Base-by-base conservation (phyloP, 2,888 invertebrate genomes). In the Euzophera pinguis region DNA sequence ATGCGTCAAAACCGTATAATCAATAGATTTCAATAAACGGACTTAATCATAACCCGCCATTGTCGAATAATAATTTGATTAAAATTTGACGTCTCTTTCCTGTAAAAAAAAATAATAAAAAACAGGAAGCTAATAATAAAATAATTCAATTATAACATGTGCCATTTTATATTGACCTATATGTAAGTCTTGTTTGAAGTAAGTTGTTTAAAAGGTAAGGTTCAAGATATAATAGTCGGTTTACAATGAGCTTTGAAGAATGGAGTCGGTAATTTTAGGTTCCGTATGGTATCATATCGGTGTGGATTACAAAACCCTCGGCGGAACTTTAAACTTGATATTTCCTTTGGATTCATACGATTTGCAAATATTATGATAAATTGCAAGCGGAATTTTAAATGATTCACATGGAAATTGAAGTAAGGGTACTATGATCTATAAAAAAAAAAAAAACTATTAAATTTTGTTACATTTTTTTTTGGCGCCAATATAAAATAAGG, bases 301-400 rank as follows among this genome's bases (percentile, higher is more conserved):
- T 84, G 73, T 83, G 62, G 65, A 71, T 83, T 81, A 75, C 82
- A 61, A 35, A 50, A 56, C 53, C 62, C 59, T 54, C 73, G 73
- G 68, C 75, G 79, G 78, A 79, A 78, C 83, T 74, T 71, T 65
- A 67, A 79, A 83, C 72, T 73, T 75, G 81, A 84, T 84, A 84
- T 77, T 84, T 84, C 84, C 83, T 79, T 60, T 73, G 50, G 47
- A 12, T 53, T 54, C 29, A n/a, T 29, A 10, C 5, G 34, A 47
- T 3, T 47, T 34, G 35, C 47, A 8, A 43, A 43, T 29, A 14
- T 43, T 41, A 14, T 38, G 38, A 13, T 13, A 12, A 32, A 4
- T 32, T 22, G 22, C 22, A 22, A 22, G 22, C 22, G 22, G 5
- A 22, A 22, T 22, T 22, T 22, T 3, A 22, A 5, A 22, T 22